Base-by-base conservation (phyloP, 2,113 vertebrate genomes). In the Solenodon paradoxus region DNA sequence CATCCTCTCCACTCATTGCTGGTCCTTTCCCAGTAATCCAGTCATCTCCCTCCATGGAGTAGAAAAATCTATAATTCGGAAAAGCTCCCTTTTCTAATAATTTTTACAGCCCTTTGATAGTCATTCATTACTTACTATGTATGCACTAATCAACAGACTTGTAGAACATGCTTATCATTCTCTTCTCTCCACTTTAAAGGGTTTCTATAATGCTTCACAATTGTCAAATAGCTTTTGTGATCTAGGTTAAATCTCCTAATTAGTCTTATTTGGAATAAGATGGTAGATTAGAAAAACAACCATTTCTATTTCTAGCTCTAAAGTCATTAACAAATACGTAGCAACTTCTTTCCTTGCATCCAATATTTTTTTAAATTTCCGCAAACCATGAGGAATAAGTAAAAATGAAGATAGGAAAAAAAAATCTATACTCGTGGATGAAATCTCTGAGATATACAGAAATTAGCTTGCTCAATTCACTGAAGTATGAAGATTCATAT, bases 191-290 rank as follows among this genome's bases (percentile, higher is more conserved):
- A 74, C 64, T 35, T 49, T 51, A 49, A 45, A 81, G 38, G 15
- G 90, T 77, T 85, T 94, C 88, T 85, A 16, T 53, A 75, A 90
- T 94, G 94, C 66, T 87, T 40, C 59, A 94, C 2, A n/a, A 5
- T 64, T 75, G 72, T 84, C 68, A 96, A 92, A 93, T 7, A 59
- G 13, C 24, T n/a, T n/a, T 84, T 88, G 32, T 80, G 68, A 80
- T 32, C 35, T 86, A 82, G 9, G 6, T 87, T 96, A 82, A 90
- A 13, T 63, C 66, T 20, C 28, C 71, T 90, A 81, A 78, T 71
- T 82, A 78, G 40, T 77, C 38, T 93, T 92, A 88, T 28, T 9
- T 86, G 40, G 64, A 92, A 92, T 53, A 90, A 88, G 9, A 88
- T 47, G 26, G 38, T 22, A 90, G 17, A 84, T 40, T 91, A 88